Conservation (phyloP, 2,888 invertebrate genomes). For the Pharmacophagus antenor region DNA sequence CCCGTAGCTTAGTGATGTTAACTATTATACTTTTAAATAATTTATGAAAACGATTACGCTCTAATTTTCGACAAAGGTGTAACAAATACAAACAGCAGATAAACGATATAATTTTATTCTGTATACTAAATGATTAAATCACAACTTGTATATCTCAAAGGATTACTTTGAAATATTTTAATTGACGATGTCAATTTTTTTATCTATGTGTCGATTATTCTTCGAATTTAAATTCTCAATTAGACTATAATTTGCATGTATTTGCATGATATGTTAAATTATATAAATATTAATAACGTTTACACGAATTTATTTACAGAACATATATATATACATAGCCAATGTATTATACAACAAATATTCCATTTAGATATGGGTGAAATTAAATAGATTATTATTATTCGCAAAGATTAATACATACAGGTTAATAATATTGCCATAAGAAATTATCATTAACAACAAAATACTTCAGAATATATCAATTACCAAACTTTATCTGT, state of each 20-base stretch:
- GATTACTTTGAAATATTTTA: constrained; percentile 32
- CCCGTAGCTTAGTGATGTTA: constrained; percentile 41
- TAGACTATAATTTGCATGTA: constrained; percentile 42
- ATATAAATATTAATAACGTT: background rate
- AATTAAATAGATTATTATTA: background rate
- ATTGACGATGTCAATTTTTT: constrained; percentile 27
- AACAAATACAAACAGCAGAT: constrained; percentile 32
- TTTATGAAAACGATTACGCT: background rate
- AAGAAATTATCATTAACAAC: background rate
- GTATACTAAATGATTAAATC: constrained; percentile 48
- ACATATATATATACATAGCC: too few relatives aligned
- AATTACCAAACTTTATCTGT: background rate
- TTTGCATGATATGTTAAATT: constrained; percentile 64
- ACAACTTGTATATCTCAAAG: constrained; percentile 54
- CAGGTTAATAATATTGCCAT: background rate
- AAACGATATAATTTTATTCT: constrained; percentile 69
- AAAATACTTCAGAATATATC: background rate
- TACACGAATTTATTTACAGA: background rate
- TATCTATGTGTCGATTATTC: background rate
- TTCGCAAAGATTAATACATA: background rate
- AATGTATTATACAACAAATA: background rate
- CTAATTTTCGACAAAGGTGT: background rate
- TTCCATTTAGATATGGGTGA: too few relatives aligned
- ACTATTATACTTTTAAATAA: background rate
- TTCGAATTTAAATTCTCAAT: constrained; percentile 1